Evolutionary conservation across 2,113 vertebrate genomes (phyloP).

Genomic region (Coptodon bakossiorum): DNA sequence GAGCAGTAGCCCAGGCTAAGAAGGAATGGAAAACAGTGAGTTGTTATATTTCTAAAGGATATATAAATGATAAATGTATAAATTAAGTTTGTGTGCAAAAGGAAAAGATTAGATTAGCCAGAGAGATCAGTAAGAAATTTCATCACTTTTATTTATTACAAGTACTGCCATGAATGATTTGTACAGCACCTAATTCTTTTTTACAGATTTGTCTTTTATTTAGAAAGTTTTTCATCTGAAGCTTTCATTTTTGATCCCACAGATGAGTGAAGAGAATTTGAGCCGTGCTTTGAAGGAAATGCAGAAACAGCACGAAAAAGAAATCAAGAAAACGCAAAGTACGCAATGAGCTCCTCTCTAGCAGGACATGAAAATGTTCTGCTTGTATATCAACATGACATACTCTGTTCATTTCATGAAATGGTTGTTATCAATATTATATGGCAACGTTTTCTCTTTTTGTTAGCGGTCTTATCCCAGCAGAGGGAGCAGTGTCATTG

Average conservation of each 20-base stretch:
- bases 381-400: neutral
- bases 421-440: neutral
- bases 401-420: neutral
- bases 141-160: neutral
- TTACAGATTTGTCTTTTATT: neutral
- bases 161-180: neutral
- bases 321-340: constrained; percentile 53
- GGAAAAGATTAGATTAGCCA: neutral
- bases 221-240: neutral
- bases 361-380: neutral
- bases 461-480: constrained; percentile 43
- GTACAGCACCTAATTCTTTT: neutral
- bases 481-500: constrained; percentile 52
- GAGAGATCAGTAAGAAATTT: neutral
- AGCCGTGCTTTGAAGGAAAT: constrained; percentile 53
- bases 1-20: constrained; percentile 61
- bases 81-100: neutral
- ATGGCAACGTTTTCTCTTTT: neutral
- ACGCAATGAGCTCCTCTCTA: neutral
- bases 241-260: neutral
- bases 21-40: constrained; percentile 78
- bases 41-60: neutral
- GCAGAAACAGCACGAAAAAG: constrained; percentile 54
- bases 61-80: neutral
- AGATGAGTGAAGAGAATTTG: constrained; percentile 64